These are phyloP conservation scores for Ceyx melanurus DNA, from an alignment of 2,113 vertebrate genomes.

Conservation along the genomic window DNA sequence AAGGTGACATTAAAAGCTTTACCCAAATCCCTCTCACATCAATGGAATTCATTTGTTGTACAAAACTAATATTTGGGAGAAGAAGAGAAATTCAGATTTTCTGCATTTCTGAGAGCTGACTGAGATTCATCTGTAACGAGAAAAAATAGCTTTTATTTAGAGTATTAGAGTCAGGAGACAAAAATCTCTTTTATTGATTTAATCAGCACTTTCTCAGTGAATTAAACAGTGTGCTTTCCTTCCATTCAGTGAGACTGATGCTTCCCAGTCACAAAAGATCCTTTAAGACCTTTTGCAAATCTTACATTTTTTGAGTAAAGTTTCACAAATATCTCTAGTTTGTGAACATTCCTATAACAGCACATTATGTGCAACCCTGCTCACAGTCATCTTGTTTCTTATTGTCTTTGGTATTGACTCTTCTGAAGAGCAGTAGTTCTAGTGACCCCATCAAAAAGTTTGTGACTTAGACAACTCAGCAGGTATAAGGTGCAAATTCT, in stretches of 20 bases:
- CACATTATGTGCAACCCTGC: background rate
- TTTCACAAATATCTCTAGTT: background rate
- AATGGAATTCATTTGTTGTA: constrained; percentile 13
- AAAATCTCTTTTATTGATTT: background rate
- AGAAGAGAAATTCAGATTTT: background rate
- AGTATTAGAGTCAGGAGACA: background rate
- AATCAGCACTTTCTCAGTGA: background rate
- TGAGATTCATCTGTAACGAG: background rate
- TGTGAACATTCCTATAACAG: background rate
- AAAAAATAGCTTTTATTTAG: background rate
- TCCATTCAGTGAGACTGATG: background rate
- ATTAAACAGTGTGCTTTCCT: background rate
- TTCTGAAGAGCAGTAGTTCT: background rate
- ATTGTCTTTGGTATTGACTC: background rate
- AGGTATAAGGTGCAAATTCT: background rate
- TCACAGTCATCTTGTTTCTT: background rate
- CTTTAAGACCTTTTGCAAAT: background rate
- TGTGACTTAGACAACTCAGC: background rate
- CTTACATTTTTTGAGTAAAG: background rate
- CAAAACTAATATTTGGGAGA: background rate
- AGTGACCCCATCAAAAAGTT: background rate
- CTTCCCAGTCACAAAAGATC: background rate
- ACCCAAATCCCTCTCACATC: constrained; percentile 16
- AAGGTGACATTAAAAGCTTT: constrained; percentile 46
- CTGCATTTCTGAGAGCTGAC: background rate